A percentile compares a stretch with the other conserved stretches of the same genome.
These are phyloP conservation scores for Rhabdornis inornatus DNA, from an alignment of 2,113 vertebrate species.

Conservation along the genomic window DNA sequence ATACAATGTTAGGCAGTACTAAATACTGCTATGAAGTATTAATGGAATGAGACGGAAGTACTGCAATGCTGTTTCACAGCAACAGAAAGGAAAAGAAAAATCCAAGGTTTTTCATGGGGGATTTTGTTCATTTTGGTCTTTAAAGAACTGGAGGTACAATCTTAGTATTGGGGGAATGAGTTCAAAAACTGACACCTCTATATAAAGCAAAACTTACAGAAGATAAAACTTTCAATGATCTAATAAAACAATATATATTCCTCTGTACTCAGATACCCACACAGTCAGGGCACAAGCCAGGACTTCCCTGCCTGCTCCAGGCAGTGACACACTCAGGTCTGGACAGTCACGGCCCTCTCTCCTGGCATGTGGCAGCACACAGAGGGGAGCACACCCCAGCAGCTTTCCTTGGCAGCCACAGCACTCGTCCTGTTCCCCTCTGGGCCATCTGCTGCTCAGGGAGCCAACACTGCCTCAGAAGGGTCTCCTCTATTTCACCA, in stretches of 20 bases:
- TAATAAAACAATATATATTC: not conserved
- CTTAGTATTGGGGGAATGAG: rapidly evolving
- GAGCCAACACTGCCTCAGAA: not conserved
- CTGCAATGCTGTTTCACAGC: not conserved
- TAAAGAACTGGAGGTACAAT: not conserved
- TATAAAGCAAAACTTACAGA: not conserved
- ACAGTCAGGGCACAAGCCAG: rapidly evolving
- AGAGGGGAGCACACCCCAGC: not conserved
- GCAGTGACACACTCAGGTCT: rapidly evolving
- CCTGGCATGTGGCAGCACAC: rapidly evolving
- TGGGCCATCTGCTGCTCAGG: not conserved
- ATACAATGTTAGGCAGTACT: not conserved
- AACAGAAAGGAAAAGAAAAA: not conserved
- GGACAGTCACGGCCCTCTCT: not conserved
- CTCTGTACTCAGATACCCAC: not conserved
- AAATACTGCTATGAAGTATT: not conserved
- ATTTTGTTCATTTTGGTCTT: not conserved
- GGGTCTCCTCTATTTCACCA: not conserved
- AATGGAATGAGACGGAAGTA: not conserved
- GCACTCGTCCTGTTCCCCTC: too few species aligned
- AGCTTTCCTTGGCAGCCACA: not conserved
- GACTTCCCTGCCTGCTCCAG: not conserved
- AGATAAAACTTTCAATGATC: not conserved
- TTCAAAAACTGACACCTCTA: not conserved
- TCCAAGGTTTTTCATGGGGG: rapidly evolving